phyloP scores from a whole-genome alignment of 2,797 vertebrate genomes.

The Loris lydekkerianus region DNA sequence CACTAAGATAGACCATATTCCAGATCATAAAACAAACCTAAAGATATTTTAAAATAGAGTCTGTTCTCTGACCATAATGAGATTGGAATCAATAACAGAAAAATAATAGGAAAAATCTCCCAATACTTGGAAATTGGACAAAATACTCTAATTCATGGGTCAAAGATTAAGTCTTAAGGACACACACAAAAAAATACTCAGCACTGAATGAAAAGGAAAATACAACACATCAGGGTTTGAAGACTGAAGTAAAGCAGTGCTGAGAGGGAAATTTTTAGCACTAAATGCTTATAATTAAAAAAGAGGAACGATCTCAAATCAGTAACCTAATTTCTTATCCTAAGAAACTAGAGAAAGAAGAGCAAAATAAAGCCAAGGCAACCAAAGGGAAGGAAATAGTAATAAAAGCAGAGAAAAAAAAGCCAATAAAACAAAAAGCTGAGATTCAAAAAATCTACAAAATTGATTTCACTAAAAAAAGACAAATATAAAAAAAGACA shows the following conservation, averaged over 20 bases:
- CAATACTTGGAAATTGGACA: constrained; percentile 40
- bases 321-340: background rate
- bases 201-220: constrained; percentile 40
- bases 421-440: constrained; percentile 5
- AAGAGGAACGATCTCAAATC: constrained; percentile 22
- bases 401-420: background rate
- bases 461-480: background rate
- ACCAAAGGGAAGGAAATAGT: constrained; percentile 6
- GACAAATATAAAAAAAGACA: background rate
- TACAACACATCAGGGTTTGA: background rate
- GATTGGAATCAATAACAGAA: constrained; percentile 20
- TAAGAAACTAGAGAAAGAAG: constrained; percentile 11
- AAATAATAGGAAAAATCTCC: constrained; percentile 2
- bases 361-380: constrained; percentile 13
- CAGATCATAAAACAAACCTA: constrained; percentile 45
- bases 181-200: background rate
- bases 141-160: background rate
- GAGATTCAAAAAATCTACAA: background rate
- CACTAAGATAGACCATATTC: background rate
- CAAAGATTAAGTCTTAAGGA: constrained; percentile 20
- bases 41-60: background rate
- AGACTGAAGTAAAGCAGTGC: background rate
- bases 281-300: constrained; percentile 29
- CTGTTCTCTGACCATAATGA: background rate
- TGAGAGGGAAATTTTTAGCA: constrained; percentile 23